phyloP scores from a whole-genome alignment of 2,797 vertebrate genomes.

The Mastacembelus armatus region DNA sequence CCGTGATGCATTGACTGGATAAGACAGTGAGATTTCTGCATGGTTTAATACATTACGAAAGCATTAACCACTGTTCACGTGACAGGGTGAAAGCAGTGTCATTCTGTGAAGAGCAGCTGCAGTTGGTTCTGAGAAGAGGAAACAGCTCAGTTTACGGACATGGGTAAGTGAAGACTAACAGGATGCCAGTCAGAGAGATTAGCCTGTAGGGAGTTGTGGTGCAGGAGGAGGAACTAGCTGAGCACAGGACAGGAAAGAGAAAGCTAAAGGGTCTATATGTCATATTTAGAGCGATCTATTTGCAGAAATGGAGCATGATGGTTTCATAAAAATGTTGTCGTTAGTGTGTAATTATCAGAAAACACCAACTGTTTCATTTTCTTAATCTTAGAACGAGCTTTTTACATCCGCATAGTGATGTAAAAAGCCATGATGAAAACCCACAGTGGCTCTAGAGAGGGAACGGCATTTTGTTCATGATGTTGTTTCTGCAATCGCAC shows the following conservation, averaged over 20 bases:
- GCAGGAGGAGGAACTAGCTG: slow-evolving; percentile 21
- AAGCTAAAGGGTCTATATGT: background rate
- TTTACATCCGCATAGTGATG: no score
- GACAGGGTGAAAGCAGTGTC: slow-evolving; percentile 23
- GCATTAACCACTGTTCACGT: background rate
- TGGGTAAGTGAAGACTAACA: slow-evolving; percentile 50
- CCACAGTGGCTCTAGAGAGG: no score
- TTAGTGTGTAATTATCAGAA: no score
- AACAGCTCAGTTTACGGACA: slow-evolving; percentile 62
- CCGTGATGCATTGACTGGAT: slow-evolving; percentile 7
- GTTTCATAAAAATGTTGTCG: no score
- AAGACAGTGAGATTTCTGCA: slow-evolving; percentile 7
- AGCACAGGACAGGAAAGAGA: background rate
- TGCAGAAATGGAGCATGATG: no score
- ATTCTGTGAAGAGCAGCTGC: slow-evolving; percentile 48
- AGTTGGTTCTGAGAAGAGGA: slow-evolving; percentile 53
- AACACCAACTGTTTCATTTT: no score
- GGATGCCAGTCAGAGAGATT: slow-evolving; percentile 36
- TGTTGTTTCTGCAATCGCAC: no score
- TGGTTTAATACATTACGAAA: slow-evolving; percentile 1
- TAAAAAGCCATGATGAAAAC: no score
- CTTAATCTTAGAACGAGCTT: no score
- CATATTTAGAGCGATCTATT: no score
- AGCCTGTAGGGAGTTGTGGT: slow-evolving; percentile 6
- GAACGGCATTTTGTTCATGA: no score